These are phyloP conservation scores for Rana temporaria DNA, from an alignment of 2,113 vertebrate genomes.

Conservation along the genomic window DNA sequence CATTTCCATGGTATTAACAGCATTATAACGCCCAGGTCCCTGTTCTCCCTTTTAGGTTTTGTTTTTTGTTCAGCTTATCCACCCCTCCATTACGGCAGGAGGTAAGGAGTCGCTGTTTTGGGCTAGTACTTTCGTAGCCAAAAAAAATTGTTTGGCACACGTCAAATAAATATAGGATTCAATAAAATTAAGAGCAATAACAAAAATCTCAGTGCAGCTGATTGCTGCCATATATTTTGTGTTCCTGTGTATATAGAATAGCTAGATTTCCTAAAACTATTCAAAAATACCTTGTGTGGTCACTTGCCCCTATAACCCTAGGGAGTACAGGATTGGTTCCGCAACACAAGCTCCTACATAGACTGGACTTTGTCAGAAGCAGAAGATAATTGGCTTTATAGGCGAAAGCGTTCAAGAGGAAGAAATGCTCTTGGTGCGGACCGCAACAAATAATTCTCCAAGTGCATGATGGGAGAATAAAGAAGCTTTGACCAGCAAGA, in stretches of 20 bases:
- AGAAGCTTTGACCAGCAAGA: too few relatives aligned
- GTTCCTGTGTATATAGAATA: not conserved
- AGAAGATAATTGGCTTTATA: too few relatives aligned
- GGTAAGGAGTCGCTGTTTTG: constrained; percentile 58
- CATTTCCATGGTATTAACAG: constrained; percentile 73
- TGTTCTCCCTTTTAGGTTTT: constrained; percentile 31
- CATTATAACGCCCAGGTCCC: constrained; percentile 66
- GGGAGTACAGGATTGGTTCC: not conserved
- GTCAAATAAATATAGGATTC: constrained; percentile 57
- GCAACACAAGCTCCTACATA: not conserved
- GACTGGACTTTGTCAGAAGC: not conserved
- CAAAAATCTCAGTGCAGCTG: constrained; percentile 59
- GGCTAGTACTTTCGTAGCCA: constrained; percentile 65
- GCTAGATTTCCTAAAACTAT: too few relatives aligned
- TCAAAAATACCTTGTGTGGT: not conserved
- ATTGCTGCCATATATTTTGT: constrained; percentile 46
- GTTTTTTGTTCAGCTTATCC: constrained; percentile 16
- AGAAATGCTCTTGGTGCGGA: too few relatives aligned
- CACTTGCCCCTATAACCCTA: not conserved
- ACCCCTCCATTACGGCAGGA: not conserved
- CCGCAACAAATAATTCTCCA: too few relatives aligned
- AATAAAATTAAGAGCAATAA: constrained; percentile 53
- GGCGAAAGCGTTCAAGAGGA: too few relatives aligned
- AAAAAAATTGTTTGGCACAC: constrained; percentile 65
- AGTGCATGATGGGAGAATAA: too few relatives aligned